phyloP scores from a whole-genome alignment of 2,888 invertebrate genomes.

The Cacoxenus indagator region DNA sequence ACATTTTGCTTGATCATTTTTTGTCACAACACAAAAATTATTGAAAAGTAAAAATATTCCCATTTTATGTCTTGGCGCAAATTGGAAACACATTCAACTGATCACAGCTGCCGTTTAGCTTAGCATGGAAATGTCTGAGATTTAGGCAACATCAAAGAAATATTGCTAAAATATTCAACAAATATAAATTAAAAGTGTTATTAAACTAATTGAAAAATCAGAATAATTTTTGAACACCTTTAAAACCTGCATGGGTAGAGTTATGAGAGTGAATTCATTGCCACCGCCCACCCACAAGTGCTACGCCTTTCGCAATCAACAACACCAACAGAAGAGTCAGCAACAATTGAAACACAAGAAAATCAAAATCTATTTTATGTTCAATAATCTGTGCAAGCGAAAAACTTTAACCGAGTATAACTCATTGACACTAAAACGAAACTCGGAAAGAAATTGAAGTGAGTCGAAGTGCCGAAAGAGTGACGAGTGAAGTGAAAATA shows the following conservation, averaged over 20 bases:
- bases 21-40: conserved; percentile 30
- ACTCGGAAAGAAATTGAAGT: conserved; percentile 42
- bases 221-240: conserved; percentile 12
- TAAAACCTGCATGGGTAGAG: conserved; percentile 60
- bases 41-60: neutral
- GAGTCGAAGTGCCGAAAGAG: neutral
- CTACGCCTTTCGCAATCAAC: conserved; percentile 43
- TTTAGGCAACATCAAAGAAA: conserved; percentile 30
- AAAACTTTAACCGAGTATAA: conserved; percentile 57
- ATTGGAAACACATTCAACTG: conserved; percentile 36
- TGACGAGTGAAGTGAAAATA: too few relatives aligned
- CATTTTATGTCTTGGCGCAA: conserved; percentile 55
- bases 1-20: neutral
- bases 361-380: conserved; percentile 66
- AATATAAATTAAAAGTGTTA: conserved; percentile 17
- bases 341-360: conserved; percentile 59
- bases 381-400: conserved; percentile 67
- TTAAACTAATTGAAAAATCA: conserved; percentile 11
- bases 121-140: conserved; percentile 41
- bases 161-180: conserved; percentile 6
- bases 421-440: conserved; percentile 49
- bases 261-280: conserved; percentile 63
- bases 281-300: conserved; percentile 46
- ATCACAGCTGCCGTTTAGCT: conserved; percentile 41
- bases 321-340: conserved; percentile 30